Evolutionary conservation across 2,797 vertebrate genomes (phyloP), one percentile per base, ranked within the genome.

Genomic region (Cygnus olor): DNA sequence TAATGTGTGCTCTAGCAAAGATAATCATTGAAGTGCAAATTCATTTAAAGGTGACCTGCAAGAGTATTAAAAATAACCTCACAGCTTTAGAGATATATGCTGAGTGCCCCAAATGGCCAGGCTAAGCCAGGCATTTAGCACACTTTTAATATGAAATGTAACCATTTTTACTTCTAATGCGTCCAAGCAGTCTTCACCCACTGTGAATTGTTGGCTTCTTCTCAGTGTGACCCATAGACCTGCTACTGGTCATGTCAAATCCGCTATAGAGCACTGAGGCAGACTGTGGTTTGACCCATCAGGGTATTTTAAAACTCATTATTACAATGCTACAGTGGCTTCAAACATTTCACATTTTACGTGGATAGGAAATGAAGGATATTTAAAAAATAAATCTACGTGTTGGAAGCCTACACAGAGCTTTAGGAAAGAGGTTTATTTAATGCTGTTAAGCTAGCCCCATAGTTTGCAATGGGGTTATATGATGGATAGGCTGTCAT

Each of bases 61-160:
- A 66, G 69, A 84, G 25, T 82, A 78, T 93, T 86, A 49, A 96
- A 96, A 97, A 81, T 79, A 94, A 51, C 47, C 64, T 92, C 7
- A 32, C 20, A 65, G 45, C 6, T 91, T 91, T 82, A 70, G 63
- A 88, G 70, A 58, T 73, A 57, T 24, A 56, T 63, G 44, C 19
- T 9, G n/a, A 88, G 20, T 70, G 61, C 40, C 57, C 36, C 53
- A 69, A 86, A 72, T 56, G 70, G 63, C 68, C 66, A 78, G 47
- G 36, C 32, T 57, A 94, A 89, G 27, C 34, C 40, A 74, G 82
- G 58, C 64, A 64, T 57, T 72, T n/a, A 85, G 60, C 64, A 72
- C 25, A 83, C 70, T 80, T 94, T 95, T 88, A 77, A 69, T 88
- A 84, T 42, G n/a, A 89, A 94, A 65, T 64, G 38, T 66, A 74